These are phyloP conservation scores for Patella caerulea DNA, from an alignment of 2,888 invertebrate genomes.

Conservation along the genomic window DNA sequence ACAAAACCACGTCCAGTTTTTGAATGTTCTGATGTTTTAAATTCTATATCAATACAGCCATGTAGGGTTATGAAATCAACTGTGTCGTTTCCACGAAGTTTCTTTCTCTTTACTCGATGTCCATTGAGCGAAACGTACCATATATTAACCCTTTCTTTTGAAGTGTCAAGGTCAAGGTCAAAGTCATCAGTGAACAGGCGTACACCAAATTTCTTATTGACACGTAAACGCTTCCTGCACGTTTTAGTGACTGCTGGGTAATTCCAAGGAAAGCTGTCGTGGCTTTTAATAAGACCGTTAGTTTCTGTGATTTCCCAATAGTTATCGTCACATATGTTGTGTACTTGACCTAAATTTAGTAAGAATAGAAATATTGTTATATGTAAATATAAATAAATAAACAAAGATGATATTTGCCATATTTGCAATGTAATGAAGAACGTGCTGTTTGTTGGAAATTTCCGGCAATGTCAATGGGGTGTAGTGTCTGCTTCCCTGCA, in stretches of 20 bases:
- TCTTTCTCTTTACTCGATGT: neutral
- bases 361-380: too few relatives aligned
- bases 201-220: conserved; percentile 29
- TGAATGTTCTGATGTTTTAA: conserved; percentile 10
- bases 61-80: conserved; percentile 6
- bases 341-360: conserved; percentile 24
- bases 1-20: conserved; percentile 29
- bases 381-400: too few relatives aligned
- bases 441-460: too few relatives aligned
- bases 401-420: too few relatives aligned
- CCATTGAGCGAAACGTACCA: conserved; percentile 12
- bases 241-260: conserved; percentile 12
- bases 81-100: neutral
- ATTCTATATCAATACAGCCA: conserved; percentile 28
- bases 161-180: conserved; percentile 23
- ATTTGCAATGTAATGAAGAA: too few relatives aligned
- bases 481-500: too few relatives aligned
- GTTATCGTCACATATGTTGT: conserved; percentile 26
- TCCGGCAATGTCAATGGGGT: too few relatives aligned
- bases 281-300: conserved; percentile 27
- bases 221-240: conserved; percentile 29
- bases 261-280: conserved; percentile 28
- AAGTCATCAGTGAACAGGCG: conserved; percentile 23
- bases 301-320: conserved; percentile 18
- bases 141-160: conserved; percentile 27